Evolutionary conservation across 2,888 invertebrate genomes (phyloP).

Genomic region (Gastracanthus pulcherrimus): DNA sequence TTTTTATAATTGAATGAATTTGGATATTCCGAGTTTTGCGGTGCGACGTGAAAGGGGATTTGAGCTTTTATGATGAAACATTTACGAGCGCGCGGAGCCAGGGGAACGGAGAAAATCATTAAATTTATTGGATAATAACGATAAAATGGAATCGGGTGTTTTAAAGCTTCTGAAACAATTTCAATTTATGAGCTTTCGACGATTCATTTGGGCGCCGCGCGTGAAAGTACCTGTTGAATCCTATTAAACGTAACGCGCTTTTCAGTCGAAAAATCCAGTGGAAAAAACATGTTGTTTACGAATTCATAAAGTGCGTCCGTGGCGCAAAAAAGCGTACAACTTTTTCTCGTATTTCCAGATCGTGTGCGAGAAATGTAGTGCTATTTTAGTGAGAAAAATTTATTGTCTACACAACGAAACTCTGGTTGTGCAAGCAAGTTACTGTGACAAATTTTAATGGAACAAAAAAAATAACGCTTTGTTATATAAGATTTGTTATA

Average conservation of each 20-base stretch:
- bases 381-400: no score
- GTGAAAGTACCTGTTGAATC: conserved; percentile 40
- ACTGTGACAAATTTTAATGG: no score
- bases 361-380: no score
- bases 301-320: neutral
- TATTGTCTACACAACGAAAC: no score
- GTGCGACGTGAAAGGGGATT: neutral
- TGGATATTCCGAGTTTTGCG: neutral
- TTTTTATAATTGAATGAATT: neutral
- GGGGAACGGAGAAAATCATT: no score
- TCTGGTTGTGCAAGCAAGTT: no score
- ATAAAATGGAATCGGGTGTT: neutral
- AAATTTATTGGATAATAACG: neutral
- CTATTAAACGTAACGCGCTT: conserved; percentile 21
- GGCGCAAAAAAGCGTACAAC: neutral
- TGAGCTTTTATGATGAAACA: no score
- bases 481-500: no score
- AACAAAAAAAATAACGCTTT: no score
- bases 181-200: neutral
- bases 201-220: conserved; percentile 3
- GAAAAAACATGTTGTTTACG: conserved; percentile 1
- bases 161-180: neutral
- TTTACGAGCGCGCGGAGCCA: neutral
- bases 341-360: neutral
- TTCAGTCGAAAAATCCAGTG: neutral